These are phyloP conservation scores for Drosophila robusta DNA, from an alignment of 2,888 invertebrate genomes.

Conservation along the genomic window DNA sequence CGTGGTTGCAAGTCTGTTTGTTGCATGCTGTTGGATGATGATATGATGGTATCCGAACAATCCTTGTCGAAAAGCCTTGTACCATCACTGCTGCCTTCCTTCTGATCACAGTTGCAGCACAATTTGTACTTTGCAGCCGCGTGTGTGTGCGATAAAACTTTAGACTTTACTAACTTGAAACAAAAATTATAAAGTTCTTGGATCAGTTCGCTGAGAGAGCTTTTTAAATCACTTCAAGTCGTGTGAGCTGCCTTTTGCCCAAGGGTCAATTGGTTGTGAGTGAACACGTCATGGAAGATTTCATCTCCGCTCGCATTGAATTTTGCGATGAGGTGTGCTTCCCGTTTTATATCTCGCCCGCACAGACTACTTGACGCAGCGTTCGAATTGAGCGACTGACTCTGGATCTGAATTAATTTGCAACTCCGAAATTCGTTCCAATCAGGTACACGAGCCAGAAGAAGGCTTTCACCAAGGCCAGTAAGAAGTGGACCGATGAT, in stretches of 20 bases:
- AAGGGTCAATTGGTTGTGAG: slow-evolving; percentile 52
- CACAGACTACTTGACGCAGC: slow-evolving; percentile 48
- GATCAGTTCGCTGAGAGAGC: slow-evolving; percentile 89
- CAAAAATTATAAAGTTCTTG: slow-evolving; percentile 86
- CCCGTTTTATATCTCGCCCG: slow-evolving; percentile 85
- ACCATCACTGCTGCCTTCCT: slow-evolving; percentile 85
- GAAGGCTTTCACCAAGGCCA: slow-evolving; percentile 99
- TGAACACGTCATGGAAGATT: slow-evolving; percentile 83
- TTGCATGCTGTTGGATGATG: slow-evolving; percentile 79
- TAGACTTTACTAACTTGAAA: slow-evolving; percentile 55
- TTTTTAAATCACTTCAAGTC: slow-evolving; percentile 81
- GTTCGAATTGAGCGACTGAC: slow-evolving; percentile 32
- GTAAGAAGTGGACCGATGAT: slow-evolving; percentile 99
- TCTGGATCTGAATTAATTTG: slow-evolving; percentile 42
- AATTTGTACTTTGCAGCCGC: neutral
- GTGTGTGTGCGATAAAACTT: slow-evolving; percentile 13
- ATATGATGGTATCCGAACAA: slow-evolving; percentile 84
- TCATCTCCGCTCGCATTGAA: slow-evolving; percentile 89
- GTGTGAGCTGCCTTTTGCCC: slow-evolving; percentile 82
- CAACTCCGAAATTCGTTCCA: slow-evolving; percentile 48
- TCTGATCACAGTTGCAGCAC: slow-evolving; percentile 76
- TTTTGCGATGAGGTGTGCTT: slow-evolving; percentile 87
- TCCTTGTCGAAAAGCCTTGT: slow-evolving; percentile 68
- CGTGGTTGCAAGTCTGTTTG: slow-evolving; percentile 42
- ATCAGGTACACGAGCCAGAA: slow-evolving; percentile 99